Conservation (phyloP, 2,113 vertebrate species). For the Austrofundulus limnaeus region DNA sequence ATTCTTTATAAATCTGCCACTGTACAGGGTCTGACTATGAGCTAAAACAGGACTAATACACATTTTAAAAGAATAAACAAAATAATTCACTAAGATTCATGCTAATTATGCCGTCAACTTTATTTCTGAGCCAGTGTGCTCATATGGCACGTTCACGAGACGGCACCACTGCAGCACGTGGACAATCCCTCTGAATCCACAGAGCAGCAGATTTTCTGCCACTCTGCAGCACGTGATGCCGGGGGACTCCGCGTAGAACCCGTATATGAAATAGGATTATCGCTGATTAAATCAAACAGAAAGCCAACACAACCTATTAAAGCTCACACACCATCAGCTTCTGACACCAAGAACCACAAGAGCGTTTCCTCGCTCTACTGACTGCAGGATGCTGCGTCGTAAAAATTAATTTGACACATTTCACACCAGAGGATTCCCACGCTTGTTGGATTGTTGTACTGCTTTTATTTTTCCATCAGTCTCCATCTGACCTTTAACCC, state of each 20-base stretch:
- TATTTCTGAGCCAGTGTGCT: conserved; percentile 4
- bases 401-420: conserved; percentile 6
- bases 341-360: conserved; percentile 30
- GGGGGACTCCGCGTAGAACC: conserved; percentile 43
- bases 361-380: conserved; percentile 13
- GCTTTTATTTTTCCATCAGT: not conserved
- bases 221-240: conserved; percentile 47
- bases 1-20: too few species aligned
- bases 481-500: conserved; percentile 12
- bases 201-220: conserved; percentile 41
- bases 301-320: conserved; percentile 56
- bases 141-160: conserved; percentile 32
- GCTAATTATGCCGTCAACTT: conserved; percentile 15
- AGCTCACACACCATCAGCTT: conserved; percentile 53
- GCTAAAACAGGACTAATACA: too few species aligned
- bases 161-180: conserved; percentile 48
- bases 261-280: conserved; percentile 72
- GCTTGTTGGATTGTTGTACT: too few species aligned
- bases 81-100: conserved; percentile 8
- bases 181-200: conserved; percentile 28
- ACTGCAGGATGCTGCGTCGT: conserved; percentile 16
- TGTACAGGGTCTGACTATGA: too few species aligned
- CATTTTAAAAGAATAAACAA: too few species aligned
- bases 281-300: conserved; percentile 68
- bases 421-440: not conserved